phyloP scores from a whole-genome alignment of 2,797 vertebrate genomes.

The Amblyraja radiata region DNA sequence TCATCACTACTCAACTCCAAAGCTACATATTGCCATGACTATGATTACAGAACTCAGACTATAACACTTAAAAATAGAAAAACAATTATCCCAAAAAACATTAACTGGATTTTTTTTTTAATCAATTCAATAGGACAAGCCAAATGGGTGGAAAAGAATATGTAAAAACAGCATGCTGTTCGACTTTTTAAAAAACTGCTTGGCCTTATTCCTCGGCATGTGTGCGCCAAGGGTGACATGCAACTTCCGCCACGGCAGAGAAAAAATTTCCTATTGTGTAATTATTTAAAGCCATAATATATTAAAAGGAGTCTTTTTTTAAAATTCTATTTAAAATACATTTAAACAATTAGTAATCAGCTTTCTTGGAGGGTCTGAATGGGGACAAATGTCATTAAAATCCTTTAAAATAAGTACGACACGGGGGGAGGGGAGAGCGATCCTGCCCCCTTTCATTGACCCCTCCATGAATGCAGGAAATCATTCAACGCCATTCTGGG shows the following conservation, averaged over 20 bases:
- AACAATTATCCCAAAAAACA: background rate
- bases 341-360: too few species aligned
- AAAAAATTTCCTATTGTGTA: background rate
- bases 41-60: background rate
- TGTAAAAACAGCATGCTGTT: background rate
- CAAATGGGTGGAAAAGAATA: background rate
- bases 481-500: background rate
- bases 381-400: background rate
- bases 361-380: background rate
- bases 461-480: background rate
- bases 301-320: too few species aligned
- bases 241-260: slow-evolving; percentile 22
- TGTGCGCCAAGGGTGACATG: slow-evolving; percentile 9
- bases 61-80: background rate
- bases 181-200: background rate
- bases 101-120: background rate
- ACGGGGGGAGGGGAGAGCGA: background rate
- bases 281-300: too few species aligned
- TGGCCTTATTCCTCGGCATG: background rate
- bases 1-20: background rate
- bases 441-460: background rate
- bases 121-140: background rate
- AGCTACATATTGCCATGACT: background rate
- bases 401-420: background rate
- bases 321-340: too few species aligned